These are phyloP conservation scores for Emydoidea blandingii DNA, from an alignment of 2,797 vertebrate genomes.

Conservation along the genomic window DNA sequence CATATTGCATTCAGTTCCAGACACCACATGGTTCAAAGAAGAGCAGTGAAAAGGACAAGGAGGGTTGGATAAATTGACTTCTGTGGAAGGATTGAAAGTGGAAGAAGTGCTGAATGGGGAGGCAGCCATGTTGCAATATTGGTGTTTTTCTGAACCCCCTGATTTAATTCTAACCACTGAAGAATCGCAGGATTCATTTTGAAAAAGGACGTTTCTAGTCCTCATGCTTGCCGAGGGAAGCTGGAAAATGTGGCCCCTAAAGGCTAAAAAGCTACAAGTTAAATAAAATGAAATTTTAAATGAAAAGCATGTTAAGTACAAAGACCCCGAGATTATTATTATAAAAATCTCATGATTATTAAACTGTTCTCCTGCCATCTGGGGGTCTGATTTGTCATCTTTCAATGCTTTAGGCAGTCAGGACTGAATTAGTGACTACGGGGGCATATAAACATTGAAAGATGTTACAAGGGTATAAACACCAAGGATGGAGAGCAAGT, in stretches of 20 bases:
- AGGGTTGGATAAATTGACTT: accelerated
- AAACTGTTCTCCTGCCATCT: not conserved
- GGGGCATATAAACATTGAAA: not conserved
- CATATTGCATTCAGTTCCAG: not conserved
- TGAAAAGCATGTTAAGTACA: not conserved
- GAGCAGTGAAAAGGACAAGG: not conserved
- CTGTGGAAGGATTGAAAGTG: not conserved
- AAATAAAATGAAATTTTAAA: not conserved
- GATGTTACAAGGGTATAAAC: not conserved
- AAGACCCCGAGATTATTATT: not conserved
- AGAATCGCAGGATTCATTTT: not conserved
- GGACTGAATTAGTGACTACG: not conserved
- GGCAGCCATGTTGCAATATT: not conserved
- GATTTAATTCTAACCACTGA: not conserved
- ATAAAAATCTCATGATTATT: not conserved
- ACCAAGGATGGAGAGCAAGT: accelerated
- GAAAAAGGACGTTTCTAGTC: not conserved
- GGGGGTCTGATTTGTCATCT: not conserved
- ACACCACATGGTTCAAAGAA: not conserved
- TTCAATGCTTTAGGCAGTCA: not conserved
- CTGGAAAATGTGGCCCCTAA: not conserved
- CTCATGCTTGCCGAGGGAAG: not conserved
- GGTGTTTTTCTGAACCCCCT: not conserved
- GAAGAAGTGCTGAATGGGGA: not conserved
- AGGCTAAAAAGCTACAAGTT: accelerated